Evolutionary conservation across 92 coral and sea anemone species (phyloP), one percentile per base, ranked within the genome.

Genomic region (Porites divaricata): DNA sequence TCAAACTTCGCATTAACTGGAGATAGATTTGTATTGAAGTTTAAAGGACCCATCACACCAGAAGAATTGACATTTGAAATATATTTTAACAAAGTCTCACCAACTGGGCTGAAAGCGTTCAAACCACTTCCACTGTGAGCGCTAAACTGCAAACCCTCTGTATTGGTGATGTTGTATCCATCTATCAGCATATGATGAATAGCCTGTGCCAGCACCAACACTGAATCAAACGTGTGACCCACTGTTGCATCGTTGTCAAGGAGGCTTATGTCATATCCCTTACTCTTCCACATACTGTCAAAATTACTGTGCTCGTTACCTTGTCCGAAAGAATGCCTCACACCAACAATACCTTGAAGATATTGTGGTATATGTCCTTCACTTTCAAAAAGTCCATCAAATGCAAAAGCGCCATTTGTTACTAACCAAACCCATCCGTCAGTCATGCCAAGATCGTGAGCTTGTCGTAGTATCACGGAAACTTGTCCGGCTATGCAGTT

Each of bases 341-440:
- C 72, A 35, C 98, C 98, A 53, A 95, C 81, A 45, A 95, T 67
- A 58, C 98, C 98, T 54, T 76, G 91, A 41, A 95, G 67, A 70
- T 93, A 88, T 20, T 70, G 89, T 8, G 98, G 98, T 23, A 88
- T 86, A n/a, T 81, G 23, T 8, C 70, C 83, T 3, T 70, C 93
- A 20, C 57, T 56, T 69, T 77, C 81, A 41, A 77, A 95, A 20
- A 95, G 62, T 10, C 95, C 92, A 35, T 87, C 84, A 53, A 92
- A 88, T 1, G 92, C 85, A 49, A 94, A 94, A 1, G 93, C 93
- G 6, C 93, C 98, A 67, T 87, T 91, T 24, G 89, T 88, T 1
- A 93, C 90, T 22, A 93, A 85, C 98, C 98, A 95, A 8, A 94
- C 98, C 86, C 96, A 90, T 13, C 92, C 94, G 15, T 88, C 87